Base-by-base conservation (phyloP, 1,140 invertebrate species). In the Saccostrea cuccullata region DNA sequence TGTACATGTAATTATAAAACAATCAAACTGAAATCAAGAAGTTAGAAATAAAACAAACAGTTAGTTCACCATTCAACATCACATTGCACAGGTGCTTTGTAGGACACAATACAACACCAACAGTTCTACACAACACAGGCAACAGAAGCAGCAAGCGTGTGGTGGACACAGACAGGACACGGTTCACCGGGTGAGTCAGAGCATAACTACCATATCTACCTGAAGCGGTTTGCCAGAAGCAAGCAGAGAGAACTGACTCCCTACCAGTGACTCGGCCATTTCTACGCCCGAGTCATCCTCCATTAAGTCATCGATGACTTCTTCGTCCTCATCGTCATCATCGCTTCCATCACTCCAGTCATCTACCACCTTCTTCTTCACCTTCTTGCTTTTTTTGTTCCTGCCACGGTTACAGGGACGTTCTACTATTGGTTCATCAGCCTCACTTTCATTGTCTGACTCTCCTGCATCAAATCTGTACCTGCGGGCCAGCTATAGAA, bases 301-400 rank as follows among this genome's bases (percentile, higher is more conserved):
- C 77, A 23, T n/a, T 30, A 60, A 58, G 30, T 87, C 77, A 40
- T 83, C 56, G 20, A 47, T 56, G n/a, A 83, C 86, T 47, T 56
- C 36, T 23, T 84, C 86, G 13, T 58, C 82, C 8, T 36, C 82
- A 36, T 87, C 86, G 15, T 87, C 86, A 64, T 17, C 82, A n/a
- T 87, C 86, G n/a, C 82, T 58, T 11, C 82, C 86, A 30, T 87
- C 77, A 23, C 82, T 87, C 73, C 84, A 85, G 30, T 64, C 84
- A 64, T 64, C 84, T 36, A 55, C 23, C 11, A 55, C 55, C 40
- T 23, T 84, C 20, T 84, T 56, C 20, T 56, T 55, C 17, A 60
- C 58, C 77, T 67, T 11, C 64, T 30, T 60, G n/a, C 26, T 87
- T 87, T 58, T 83, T 47, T 55, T 84, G 26, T 26, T 23, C 13